Evolutionary conservation across 35 echinoderm and acorn worm genomes (phyloP).

Genomic region (Nesometra sesokonis): DNA sequence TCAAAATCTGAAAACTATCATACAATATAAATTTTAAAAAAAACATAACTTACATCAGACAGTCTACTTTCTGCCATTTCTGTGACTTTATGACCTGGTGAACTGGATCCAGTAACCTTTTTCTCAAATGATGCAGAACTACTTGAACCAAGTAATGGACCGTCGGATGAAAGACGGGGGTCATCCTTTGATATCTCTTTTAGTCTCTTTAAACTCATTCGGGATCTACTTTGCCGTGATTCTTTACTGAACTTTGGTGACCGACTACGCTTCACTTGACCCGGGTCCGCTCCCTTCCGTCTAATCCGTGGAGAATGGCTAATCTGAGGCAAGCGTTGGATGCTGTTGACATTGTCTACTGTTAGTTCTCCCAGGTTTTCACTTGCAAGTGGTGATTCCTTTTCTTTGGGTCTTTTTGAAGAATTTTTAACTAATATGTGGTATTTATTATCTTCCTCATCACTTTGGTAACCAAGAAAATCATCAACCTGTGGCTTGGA

Average conservation of each 20-base stretch:
- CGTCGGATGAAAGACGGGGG: slow-evolving; percentile 51
- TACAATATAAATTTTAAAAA: background rate
- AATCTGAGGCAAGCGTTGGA: background rate
- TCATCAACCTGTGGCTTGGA: background rate
- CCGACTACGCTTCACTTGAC: background rate
- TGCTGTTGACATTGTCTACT: background rate
- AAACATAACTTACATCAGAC: slow-evolving; percentile 57
- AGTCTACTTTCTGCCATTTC: background rate
- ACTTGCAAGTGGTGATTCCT: background rate
- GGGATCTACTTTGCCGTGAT: slow-evolving; percentile 14
- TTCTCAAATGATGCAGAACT: background rate
- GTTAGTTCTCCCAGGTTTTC: background rate
- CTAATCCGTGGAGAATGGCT: background rate
- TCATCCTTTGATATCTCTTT: slow-evolving; percentile 93
- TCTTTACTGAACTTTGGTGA: background rate
- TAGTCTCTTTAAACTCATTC: slow-evolving; percentile 77
- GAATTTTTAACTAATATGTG: background rate
- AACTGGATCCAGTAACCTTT: background rate
- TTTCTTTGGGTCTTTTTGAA: background rate
- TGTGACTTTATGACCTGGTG: background rate
- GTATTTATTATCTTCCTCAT: background rate
- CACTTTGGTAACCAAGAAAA: background rate
- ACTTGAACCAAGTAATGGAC: background rate
- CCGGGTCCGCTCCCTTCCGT: background rate
- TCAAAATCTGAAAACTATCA: no score